These are phyloP conservation scores for Eupithecia centaureata DNA, from an alignment of 2,888 invertebrate genomes.

Conservation along the genomic window DNA sequence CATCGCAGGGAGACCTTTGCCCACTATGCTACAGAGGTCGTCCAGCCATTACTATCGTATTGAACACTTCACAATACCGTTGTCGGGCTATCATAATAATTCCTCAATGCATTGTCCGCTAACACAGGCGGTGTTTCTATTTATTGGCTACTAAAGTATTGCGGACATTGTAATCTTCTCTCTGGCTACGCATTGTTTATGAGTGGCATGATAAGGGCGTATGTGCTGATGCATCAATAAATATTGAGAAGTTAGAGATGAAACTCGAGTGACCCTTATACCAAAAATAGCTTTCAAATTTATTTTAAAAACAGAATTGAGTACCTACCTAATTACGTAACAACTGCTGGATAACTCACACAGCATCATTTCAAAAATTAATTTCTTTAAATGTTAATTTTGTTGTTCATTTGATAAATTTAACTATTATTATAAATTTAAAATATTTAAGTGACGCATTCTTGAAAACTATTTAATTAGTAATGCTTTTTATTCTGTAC, in stretches of 20 bases:
- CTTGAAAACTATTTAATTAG: too few relatives aligned
- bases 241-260: background rate
- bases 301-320: background rate
- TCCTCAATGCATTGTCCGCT: slow-evolving; percentile 50
- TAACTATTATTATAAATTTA: too few relatives aligned
- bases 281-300: background rate
- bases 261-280: background rate
- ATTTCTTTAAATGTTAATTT: too few relatives aligned
- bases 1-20: too few relatives aligned
- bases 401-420: too few relatives aligned
- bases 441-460: too few relatives aligned
- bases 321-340: too few relatives aligned
- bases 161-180: slow-evolving; percentile 53
- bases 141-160: slow-evolving; percentile 54
- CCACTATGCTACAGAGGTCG: too few relatives aligned
- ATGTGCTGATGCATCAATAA: background rate
- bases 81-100: slow-evolving; percentile 35
- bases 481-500: too few relatives aligned
- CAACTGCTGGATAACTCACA: too few relatives aligned
- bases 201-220: slow-evolving; percentile 4
- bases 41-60: slow-evolving; percentile 4
- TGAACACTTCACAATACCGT: slow-evolving; percentile 33
- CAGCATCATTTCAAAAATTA: too few relatives aligned
- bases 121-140: slow-evolving; percentile 52
- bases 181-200: slow-evolving; percentile 9